Base-by-base conservation (phyloP, 2,888 invertebrate genomes). In the Zaprionus bogoriensis region DNA sequence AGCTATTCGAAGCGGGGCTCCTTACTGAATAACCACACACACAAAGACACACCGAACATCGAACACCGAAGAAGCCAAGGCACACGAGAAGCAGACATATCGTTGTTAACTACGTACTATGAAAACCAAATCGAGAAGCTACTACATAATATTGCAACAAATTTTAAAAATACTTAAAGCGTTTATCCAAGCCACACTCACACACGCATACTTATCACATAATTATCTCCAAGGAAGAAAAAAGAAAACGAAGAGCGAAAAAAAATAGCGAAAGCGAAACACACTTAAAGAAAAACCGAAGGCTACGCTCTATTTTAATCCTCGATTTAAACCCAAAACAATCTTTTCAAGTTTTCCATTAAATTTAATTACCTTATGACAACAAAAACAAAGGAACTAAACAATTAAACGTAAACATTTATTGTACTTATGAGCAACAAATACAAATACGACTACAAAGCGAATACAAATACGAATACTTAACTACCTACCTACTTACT, bases 311-410 rank as follows among this genome's bases (percentile, higher is more conserved):
- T 66, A 64, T 69, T 62, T 82, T 54, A 59, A 52, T 70, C 50
- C 69, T 76, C 62, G 64, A 76, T 66, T 75, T 63, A 42, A 76
- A 74, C 64, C 67, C 61, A 73, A 86, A 65, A 87, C 88, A 87
- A 88, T 87, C 78, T 73, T 78, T 87, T 85, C 71, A 87, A 80
- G 88, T 88, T 87, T 88, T 87, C 87, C 88, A 88, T 79, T 85
- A 84, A 79, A 69, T 70, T 74, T 76, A 82, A 78, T 83, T 73
- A 67, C 55, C 38, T 57, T 61, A 41, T 57, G 36, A 61, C 27
- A 54, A 42, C 52, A 41, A 44, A 32, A 60, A 52, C 25, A 76
- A 45, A 41, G 46, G 36, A 38, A 53, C 47, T 38, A 51, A 51
- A 52, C 41, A 61, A 74, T 58, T 59, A 41, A 67, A 51, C 55